phyloP scores from a whole-genome alignment of 1,140 invertebrate genomes.

The Aphelenchoides fujianensis region DNA sequence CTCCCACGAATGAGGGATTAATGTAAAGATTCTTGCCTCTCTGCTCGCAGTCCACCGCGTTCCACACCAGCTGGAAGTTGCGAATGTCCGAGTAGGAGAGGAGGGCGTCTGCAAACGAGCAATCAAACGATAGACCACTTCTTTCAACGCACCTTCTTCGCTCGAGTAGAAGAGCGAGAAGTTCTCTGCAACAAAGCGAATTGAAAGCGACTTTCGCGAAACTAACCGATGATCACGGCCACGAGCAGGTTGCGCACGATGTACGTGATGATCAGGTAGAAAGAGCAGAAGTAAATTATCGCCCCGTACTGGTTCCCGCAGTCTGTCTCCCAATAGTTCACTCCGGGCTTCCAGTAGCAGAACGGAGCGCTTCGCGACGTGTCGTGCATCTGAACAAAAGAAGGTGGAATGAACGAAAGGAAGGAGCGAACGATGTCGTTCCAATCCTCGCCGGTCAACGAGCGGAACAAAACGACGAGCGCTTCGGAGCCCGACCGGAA shows the following conservation, averaged over 20 bases:
- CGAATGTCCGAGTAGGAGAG: slow-evolving; percentile 87
- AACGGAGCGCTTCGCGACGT: slow-evolving; percentile 71
- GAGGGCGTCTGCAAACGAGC: slow-evolving; percentile 73
- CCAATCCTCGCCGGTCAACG: slow-evolving; percentile 99
- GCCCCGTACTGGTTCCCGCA: slow-evolving; percentile 73
- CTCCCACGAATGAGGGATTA: no score
- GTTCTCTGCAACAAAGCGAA: slow-evolving; percentile 17
- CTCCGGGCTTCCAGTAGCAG: slow-evolving; percentile 76
- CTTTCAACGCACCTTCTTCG: slow-evolving; percentile 73
- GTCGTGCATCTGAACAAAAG: no score
- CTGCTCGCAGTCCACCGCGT: slow-evolving; percentile 95
- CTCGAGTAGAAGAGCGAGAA: slow-evolving; percentile 92
- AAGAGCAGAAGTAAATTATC: slow-evolving; percentile 96
- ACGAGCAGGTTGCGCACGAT: slow-evolving; percentile 97
- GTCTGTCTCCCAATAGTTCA: slow-evolving; percentile 98
- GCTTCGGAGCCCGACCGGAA: slow-evolving; percentile 94
- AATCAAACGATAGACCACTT: neutral
- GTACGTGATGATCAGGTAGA: slow-evolving; percentile 99
- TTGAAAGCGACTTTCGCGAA: no score
- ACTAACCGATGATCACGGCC: slow-evolving; percentile 75
- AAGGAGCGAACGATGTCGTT: no score
- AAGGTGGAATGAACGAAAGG: no score
- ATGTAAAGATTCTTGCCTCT: no score
- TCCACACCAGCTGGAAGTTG: slow-evolving; percentile 99
- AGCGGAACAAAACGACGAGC: slow-evolving; percentile 94